Conservation (phyloP, 2,113 vertebrate species). For the Corvus moneduloides region DNA sequence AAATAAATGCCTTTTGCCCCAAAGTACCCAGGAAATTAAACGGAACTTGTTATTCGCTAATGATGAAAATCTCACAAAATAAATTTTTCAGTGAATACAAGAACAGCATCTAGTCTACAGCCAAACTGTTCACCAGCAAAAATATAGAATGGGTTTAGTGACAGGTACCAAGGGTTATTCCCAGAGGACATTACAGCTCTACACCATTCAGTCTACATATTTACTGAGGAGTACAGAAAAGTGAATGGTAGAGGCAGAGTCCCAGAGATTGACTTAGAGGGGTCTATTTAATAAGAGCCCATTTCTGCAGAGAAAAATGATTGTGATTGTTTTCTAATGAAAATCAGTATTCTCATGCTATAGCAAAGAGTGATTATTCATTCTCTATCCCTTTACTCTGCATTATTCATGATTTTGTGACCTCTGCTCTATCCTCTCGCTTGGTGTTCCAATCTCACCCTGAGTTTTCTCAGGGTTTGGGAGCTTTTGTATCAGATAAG, state of each 20-base stretch:
- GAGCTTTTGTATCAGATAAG: background rate
- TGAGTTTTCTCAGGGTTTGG: background rate
- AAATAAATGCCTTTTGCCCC: background rate
- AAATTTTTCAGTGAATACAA: background rate
- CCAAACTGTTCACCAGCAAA: background rate
- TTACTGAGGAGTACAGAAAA: background rate
- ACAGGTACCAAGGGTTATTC: background rate
- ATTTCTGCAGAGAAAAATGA: background rate
- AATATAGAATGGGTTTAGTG: background rate
- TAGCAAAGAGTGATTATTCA: background rate
- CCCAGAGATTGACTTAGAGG: background rate
- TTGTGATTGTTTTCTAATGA: background rate
- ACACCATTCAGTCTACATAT: background rate
- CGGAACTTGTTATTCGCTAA: background rate
- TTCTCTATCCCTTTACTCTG: background rate
- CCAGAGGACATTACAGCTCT: background rate
- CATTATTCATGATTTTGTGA: background rate
- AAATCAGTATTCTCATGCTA: background rate
- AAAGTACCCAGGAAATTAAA: background rate
- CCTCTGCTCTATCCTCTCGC: background rate
- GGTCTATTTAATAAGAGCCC: background rate
- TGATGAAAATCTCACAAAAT: background rate
- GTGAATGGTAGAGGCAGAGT: background rate
- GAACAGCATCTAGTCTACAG: background rate
- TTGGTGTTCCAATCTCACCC: background rate